Base-by-base conservation (phyloP, 2,888 invertebrate genomes). In the Macrophya alboannulata region DNA sequence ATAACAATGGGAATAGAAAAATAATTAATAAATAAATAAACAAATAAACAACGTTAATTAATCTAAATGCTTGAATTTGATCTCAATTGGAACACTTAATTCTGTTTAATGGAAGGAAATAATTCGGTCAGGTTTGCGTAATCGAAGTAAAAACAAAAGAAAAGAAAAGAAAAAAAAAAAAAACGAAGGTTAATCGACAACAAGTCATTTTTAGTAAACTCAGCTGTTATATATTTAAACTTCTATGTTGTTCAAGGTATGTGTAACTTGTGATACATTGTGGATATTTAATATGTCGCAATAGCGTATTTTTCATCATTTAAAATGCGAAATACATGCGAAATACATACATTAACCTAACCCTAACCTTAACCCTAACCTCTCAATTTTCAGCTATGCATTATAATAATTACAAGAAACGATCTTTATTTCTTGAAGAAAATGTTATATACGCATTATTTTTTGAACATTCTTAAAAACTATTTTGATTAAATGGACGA, bases 171-270 rank as follows among this genome's bases (percentile, higher is more conserved):
- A 9, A 25, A 62, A 25, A 9, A 62, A 25, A n/a, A 62, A 25
- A 8, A 25, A 21, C 9, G n/a, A 62, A 25, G 62, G 62, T 25
- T 21, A 31, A 31, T 31, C 3, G 31, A 31, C 31, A 31, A 62
- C 17, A 62, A 21, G 9, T 55, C n/a, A 55, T 55, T n/a, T n/a
- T 40, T 37, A 37, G 37, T 8, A 37, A 10, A 40, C 21, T 40
- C 72, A 72, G 72, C 43, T 65, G 65, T 76, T 76, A 15, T 25
- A 3, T 31, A 31, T 5, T 3, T 17, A 37, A 17, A 8, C 37
- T 10, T 37, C 12, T 15, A 0, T 51, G 31, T 48, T 77, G 37
- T 77, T 51, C 76, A 51, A 77, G 72, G 40, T 74, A 43, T 71
- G 21, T 21, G 62, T 21, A 43, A 43, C 8, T 6, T 55, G 6